Conservation (phyloP, 2,113 vertebrate species). For the Oncorhynchus tshawytscha region DNA sequence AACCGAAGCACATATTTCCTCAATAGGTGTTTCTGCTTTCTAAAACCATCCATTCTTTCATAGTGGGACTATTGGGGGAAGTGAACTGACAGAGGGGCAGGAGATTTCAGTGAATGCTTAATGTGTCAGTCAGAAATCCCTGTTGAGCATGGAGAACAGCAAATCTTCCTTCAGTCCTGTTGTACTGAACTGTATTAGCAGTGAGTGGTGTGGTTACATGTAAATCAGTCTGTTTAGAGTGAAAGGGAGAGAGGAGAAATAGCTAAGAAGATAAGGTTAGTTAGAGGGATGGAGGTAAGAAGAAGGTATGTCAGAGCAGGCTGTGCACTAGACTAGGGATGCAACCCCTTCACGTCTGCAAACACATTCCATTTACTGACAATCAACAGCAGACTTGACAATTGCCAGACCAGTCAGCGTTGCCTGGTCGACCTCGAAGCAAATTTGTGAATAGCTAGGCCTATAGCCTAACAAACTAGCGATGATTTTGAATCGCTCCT, state of each 20-base stretch:
- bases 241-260: slow-evolving; percentile 11
- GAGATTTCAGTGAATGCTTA: not conserved
- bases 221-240: slow-evolving; percentile 21
- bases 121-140: not conserved
- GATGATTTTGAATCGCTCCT: not conserved
- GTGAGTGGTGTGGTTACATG: not conserved
- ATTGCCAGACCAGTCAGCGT: not conserved
- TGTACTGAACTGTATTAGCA: not conserved
- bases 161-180: not conserved
- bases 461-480: not conserved
- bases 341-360: not conserved
- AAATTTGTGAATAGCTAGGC: not conserved
- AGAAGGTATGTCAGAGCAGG: not conserved
- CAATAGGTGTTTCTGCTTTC: not conserved
- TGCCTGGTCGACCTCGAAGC: not conserved
- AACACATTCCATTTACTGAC: not conserved
- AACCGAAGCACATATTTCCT: not conserved
- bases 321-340: not conserved
- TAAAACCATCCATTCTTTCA: not conserved
- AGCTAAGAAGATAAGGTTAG: not conserved
- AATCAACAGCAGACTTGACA: not conserved
- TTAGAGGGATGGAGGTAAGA: not conserved
- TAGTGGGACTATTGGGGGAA: not conserved
- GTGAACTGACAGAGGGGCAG: not conserved
- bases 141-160: not conserved